phyloP scores from a whole-genome alignment of 2,113 vertebrate genomes.

The Jacana jacana region DNA sequence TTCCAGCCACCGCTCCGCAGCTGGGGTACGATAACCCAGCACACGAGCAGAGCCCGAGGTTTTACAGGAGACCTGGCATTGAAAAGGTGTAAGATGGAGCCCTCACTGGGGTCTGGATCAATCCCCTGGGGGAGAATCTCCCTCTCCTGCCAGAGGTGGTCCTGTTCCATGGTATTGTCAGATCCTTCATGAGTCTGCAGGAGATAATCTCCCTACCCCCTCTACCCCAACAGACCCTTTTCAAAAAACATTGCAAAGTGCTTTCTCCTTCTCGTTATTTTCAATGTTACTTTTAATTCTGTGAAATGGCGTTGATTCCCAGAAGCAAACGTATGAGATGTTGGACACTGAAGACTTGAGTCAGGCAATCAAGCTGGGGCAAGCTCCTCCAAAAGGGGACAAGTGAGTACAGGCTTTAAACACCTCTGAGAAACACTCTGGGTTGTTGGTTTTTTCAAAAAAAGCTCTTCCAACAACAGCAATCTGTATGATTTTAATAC shows the following conservation, averaged over 20 bases:
- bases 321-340: neutral
- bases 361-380: neutral
- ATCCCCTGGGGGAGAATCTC: neutral
- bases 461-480: neutral
- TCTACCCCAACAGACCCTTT: neutral
- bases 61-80: fast-evolving
- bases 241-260: neutral
- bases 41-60: neutral
- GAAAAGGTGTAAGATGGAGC: fast-evolving
- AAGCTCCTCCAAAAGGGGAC: neutral
- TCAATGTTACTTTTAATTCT: neutral
- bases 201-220: neutral
- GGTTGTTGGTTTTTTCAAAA: neutral
- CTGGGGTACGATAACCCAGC: fast-evolving
- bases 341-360: neutral
- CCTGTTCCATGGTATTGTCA: neutral
- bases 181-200: fast-evolving
- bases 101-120: neutral
- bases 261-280: neutral
- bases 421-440: neutral
- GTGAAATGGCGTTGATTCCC: neutral
- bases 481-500: neutral
- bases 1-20: neutral
- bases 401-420: neutral
- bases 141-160: neutral